Base-by-base conservation (phyloP, 2,888 invertebrate genomes). In the Aproaerema taeniolella region DNA sequence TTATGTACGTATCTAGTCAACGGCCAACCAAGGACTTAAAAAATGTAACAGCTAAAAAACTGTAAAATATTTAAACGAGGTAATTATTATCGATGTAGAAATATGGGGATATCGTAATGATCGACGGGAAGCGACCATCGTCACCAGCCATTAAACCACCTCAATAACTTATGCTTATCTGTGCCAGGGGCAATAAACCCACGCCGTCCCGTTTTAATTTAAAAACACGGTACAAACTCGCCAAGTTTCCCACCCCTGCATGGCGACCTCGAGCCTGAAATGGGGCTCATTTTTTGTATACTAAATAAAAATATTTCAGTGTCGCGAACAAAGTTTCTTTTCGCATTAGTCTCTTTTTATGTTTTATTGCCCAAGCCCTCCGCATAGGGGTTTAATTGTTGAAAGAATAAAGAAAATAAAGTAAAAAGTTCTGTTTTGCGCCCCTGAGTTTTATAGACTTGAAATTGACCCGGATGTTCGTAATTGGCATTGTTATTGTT, bases 261-360 rank as follows among this genome's bases (percentile, higher is more conserved):
- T 26, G 28, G 31, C 35, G 39, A 30, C 41, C 41, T 46, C 26
- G 37, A n/a, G 28, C 50, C 5, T n/a, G 39, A 48, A 61, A 63
- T 60, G 63, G 50, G 50, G 46, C 49, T 46, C 58, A 63, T 64
- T 63, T 62, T 62, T 65, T 58, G 50, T 57, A 42, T 57, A 54
- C 58, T 50, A 62, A 63, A 65, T 60, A 59, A 52, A 51, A 49
- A 53, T 53, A 52, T 48, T 44, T 50, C 49, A 48, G 34, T 46
- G 53, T 52, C 48, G 42, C 31, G 43, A 45, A 45, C 39, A 57
- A 61, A 50, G 46, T 50, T 52, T 54, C 46, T 50, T 52, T 49
- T 47, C 45, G 28, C 52, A 52, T 59, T 53, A 47, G 46, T 47
- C 43, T 51, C 50, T 51, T 55, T 49, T 49, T 58, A 48, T 57